These are phyloP conservation scores for Anisognathus igniventris DNA, from an alignment of 2,797 vertebrate species.

Conservation along the genomic window DNA sequence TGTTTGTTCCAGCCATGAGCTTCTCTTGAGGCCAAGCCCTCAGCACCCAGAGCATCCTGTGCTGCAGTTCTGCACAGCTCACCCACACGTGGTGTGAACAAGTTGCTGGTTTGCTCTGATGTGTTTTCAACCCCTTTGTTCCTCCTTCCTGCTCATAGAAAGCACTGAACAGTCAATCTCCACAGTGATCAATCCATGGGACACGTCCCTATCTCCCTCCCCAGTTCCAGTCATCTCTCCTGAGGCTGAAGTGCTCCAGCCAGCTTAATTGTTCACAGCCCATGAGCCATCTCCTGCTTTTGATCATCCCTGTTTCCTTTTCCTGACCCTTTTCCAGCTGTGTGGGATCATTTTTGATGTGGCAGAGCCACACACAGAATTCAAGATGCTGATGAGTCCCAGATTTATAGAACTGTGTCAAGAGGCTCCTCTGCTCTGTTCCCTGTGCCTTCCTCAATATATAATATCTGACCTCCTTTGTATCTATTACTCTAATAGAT, in stretches of 20 bases:
- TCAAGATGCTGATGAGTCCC: background rate
- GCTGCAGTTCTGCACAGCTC: background rate
- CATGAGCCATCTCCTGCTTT: background rate
- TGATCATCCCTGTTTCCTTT: slow-evolving; percentile 11
- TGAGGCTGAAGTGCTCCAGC: background rate
- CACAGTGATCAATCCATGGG: background rate
- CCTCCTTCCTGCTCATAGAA: background rate
- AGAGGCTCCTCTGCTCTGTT: background rate
- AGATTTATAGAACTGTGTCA: background rate
- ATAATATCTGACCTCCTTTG: background rate
- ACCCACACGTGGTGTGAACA: background rate
- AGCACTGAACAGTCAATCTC: background rate
- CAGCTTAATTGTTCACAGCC: background rate
- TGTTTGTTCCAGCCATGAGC: background rate
- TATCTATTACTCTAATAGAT: background rate
- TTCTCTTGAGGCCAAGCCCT: background rate
- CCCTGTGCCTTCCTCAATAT: background rate
- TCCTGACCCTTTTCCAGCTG: background rate
- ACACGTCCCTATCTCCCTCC: background rate
- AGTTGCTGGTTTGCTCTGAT: background rate
- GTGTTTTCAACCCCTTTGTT: background rate
- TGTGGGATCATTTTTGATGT: background rate
- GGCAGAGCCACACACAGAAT: background rate
- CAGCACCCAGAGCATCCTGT: background rate
- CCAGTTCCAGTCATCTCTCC: background rate